Evolutionary conservation across 2,888 invertebrate species (phyloP).

Genomic region (Ophonus ardosiacus): DNA sequence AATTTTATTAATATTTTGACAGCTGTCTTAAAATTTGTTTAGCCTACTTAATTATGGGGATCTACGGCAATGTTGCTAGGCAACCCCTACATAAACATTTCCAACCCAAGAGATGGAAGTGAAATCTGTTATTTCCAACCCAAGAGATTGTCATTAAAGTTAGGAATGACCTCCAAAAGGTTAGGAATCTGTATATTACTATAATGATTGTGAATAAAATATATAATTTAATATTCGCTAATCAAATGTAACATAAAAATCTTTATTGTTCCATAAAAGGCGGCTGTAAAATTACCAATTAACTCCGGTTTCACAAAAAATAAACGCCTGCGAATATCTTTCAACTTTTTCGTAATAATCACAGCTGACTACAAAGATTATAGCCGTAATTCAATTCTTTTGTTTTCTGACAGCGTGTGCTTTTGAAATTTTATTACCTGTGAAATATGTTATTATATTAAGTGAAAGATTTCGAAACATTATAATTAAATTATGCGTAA

Average conservation of each 20-base stretch:
- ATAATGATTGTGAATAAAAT: no score
- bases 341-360: constrained; percentile 18
- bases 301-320: not conserved
- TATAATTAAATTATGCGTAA: constrained; percentile 11
- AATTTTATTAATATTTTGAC: no score
- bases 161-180: no score
- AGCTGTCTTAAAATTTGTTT: no score
- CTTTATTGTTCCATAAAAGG: constrained; percentile 23
- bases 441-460: constrained; percentile 25
- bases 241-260: not conserved
- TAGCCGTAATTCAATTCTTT: constrained; percentile 16
- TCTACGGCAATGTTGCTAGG: no score
- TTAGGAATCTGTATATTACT: no score
- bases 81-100: no score
- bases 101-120: no score
- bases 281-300: not conserved
- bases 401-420: constrained; percentile 17
- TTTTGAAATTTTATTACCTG: constrained; percentile 27
- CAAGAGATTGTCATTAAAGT: no score
- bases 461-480: constrained; percentile 7
- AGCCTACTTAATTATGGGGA: no score
- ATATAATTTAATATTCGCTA: not conserved
- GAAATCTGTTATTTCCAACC: no score
- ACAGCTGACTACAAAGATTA: constrained; percentile 8
- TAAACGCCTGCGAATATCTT: not conserved